Conservation (phyloP, 2,113 vertebrate species). For the Triplophysa rosa region DNA sequence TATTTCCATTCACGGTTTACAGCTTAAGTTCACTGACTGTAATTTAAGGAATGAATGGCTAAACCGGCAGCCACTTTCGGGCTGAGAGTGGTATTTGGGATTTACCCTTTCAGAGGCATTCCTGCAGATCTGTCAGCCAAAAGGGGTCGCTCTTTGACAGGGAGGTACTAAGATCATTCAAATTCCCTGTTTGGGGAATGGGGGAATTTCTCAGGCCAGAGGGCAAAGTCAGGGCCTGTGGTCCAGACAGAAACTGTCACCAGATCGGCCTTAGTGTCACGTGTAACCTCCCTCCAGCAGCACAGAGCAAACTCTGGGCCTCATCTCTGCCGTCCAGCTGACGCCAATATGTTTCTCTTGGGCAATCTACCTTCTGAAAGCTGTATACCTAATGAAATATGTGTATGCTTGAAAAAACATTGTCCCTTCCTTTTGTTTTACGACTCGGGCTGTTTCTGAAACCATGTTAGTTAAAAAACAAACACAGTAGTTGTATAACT, state of each 20-base stretch:
- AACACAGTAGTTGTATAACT: constrained; percentile 22
- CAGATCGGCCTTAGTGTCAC: constrained; percentile 51
- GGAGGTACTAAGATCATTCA: constrained; percentile 23
- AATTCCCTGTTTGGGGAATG: constrained; percentile 43
- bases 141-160: constrained; percentile 59
- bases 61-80: not conserved
- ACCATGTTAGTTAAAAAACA: constrained; percentile 18
- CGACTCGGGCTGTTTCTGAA: constrained; percentile 9
- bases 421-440: constrained; percentile 34
- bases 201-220: constrained; percentile 54
- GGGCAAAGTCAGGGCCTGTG: constrained; percentile 49
- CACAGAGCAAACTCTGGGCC: constrained; percentile 41
- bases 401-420: constrained; percentile 36
- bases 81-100: constrained; percentile 4
- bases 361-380: constrained; percentile 49
- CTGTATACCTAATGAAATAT: constrained; percentile 24
- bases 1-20: constrained; percentile 18
- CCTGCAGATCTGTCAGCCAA: constrained; percentile 44
- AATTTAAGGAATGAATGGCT: constrained; percentile 18
- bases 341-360: constrained; percentile 53
- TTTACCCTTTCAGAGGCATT: constrained; percentile 6
- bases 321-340: constrained; percentile 37
- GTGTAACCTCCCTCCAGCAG: constrained; percentile 37
- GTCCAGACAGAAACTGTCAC: constrained; percentile 58
- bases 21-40: not conserved